Conservation (phyloP, 2,888 invertebrate species). For the Dasypogon diadema region DNA sequence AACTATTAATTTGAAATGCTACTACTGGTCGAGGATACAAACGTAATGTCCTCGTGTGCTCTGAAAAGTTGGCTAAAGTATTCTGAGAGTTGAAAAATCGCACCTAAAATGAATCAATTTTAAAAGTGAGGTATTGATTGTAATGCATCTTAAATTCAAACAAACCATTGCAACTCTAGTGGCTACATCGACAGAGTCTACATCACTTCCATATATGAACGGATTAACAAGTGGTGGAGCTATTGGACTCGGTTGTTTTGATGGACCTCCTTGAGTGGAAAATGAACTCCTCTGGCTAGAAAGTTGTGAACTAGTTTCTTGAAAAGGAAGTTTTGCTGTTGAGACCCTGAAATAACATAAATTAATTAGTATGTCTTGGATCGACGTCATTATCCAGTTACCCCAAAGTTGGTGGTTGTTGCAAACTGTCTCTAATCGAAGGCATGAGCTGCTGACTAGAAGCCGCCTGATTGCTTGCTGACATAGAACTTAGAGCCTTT, state of each 20-base stretch:
- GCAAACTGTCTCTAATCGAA: conserved; percentile 76
- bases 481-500: conserved; percentile 72
- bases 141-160: too few species aligned
- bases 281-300: conserved; percentile 67
- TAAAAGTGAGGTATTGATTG: too few species aligned
- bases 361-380: background rate
- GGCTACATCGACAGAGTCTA: conserved; percentile 98
- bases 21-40: conserved; percentile 98
- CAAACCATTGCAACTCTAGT: conserved; percentile 98
- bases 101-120: conserved; percentile 59
- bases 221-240: conserved; percentile 79
- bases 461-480: conserved; percentile 72
- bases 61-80: conserved; percentile 95
- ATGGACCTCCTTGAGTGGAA: conserved; percentile 68
- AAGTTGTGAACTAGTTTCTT: conserved; percentile 64
- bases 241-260: conserved; percentile 71
- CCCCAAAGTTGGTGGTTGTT: conserved; percentile 72
- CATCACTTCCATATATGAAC: conserved; percentile 92
- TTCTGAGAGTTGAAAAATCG: conserved; percentile 99
- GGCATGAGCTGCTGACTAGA: conserved; percentile 74
- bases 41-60: conserved; percentile 95
- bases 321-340: conserved; percentile 64
- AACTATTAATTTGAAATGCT: conserved; percentile 97
- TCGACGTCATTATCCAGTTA: conserved; percentile 64
- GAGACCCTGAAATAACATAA: too few species aligned